phyloP scores from a whole-genome alignment of 2,797 vertebrate species.

The Sebastes alutus region DNA sequence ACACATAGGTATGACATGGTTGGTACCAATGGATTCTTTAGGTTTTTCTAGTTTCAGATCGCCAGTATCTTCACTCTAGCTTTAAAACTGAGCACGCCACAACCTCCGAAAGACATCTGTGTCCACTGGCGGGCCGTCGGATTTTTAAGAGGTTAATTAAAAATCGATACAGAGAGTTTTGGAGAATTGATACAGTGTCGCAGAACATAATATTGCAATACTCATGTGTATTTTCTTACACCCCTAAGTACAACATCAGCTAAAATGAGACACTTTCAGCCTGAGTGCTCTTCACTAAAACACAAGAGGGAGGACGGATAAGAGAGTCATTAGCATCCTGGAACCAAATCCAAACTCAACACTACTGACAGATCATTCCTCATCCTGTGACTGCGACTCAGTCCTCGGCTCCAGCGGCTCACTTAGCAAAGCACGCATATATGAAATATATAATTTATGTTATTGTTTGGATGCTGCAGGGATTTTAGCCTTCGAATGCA shows the following conservation, averaged over 20 bases:
- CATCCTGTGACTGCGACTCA: constrained; percentile 20
- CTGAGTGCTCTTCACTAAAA: background rate
- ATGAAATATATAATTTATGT: constrained; percentile 60
- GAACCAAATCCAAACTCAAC: background rate
- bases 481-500: constrained; percentile 22
- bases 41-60: too few species aligned
- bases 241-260: background rate
- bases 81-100: too few species aligned
- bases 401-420: constrained; percentile 11
- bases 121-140: too few species aligned
- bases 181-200: too few species aligned
- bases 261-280: background rate
- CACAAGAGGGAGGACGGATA: background rate
- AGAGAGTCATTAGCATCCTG: background rate
- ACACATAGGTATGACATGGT: too few species aligned
- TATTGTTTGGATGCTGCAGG: constrained; percentile 36
- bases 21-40: too few species aligned
- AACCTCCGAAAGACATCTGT: accelerated
- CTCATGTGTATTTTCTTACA: too few species aligned
- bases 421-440: constrained; percentile 19
- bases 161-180: too few species aligned
- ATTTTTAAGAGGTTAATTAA: too few species aligned
- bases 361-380: constrained; percentile 37
- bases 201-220: too few species aligned
- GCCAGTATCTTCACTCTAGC: accelerated